Evolutionary conservation across 2,888 invertebrate species (phyloP).

Genomic region (Xanthostigma xanthostigma): DNA sequence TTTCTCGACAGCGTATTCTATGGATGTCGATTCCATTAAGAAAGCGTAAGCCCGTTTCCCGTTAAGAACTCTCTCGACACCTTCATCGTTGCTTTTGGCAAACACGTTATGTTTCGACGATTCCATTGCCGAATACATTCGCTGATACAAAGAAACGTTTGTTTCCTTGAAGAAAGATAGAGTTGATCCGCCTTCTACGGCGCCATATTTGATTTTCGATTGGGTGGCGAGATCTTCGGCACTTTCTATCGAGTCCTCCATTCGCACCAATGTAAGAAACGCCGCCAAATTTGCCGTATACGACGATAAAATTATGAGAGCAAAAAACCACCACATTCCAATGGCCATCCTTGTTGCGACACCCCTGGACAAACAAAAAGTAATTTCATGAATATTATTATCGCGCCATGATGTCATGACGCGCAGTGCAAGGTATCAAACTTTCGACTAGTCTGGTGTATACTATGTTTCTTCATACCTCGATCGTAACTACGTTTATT

Average conservation of each 20-base stretch:
- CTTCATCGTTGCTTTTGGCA: slow-evolving; percentile 67
- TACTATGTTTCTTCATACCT: no score
- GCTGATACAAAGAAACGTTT: slow-evolving; percentile 74
- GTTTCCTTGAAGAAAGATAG: slow-evolving; percentile 79
- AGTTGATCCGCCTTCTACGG: slow-evolving; percentile 76
- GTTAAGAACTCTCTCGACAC: slow-evolving; percentile 68
- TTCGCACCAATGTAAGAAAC: slow-evolving; percentile 77
- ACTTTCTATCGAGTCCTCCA: slow-evolving; percentile 77
- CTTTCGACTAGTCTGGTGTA: no score
- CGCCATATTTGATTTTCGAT: slow-evolving; percentile 89
- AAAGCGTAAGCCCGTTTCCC: slow-evolving; percentile 77
- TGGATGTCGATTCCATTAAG: slow-evolving; percentile 89
- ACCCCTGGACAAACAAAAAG: slow-evolving; percentile 39
- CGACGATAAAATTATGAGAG: slow-evolving; percentile 78
- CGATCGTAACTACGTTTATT: no score
- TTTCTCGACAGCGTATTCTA: slow-evolving; percentile 81
- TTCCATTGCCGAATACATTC: slow-evolving; percentile 89
- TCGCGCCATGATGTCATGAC: no score
- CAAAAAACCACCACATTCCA: slow-evolving; percentile 90
- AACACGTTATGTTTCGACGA: slow-evolving; percentile 71
- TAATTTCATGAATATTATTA: no score
- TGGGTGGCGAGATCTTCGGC: slow-evolving; percentile 88
- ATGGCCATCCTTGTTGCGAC: slow-evolving; percentile 78
- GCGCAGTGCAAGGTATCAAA: no score
- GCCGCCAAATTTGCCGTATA: slow-evolving; percentile 93